Evolutionary conservation across 2,113 vertebrate species (phyloP).

Genomic region (Pheucticus melanocephalus): DNA sequence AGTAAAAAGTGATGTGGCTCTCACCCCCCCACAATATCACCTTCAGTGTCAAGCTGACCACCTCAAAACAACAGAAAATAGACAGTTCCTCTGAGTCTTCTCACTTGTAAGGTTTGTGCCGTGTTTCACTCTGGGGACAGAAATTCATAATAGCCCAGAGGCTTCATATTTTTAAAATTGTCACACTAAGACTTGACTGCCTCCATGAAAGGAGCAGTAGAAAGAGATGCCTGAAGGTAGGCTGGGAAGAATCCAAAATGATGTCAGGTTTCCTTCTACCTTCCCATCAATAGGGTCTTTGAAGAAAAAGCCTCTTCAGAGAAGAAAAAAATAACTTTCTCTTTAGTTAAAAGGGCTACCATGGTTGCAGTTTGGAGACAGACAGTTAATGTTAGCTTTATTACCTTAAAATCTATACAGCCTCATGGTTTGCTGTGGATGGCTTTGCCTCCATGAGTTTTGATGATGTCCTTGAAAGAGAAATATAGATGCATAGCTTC

Average conservation of each 20-base stretch:
- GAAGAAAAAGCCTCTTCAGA: slow-evolving; percentile 42
- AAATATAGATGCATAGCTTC: slow-evolving; percentile 29
- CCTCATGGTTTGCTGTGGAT: not conserved
- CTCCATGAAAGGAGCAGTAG: slow-evolving; percentile 49
- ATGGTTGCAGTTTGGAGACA: slow-evolving; percentile 30
- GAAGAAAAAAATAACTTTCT: slow-evolving; percentile 42
- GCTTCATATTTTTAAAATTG: slow-evolving; percentile 55
- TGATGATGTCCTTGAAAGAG: slow-evolving; percentile 64
- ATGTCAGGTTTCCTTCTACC: slow-evolving; percentile 64
- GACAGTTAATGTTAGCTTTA: not conserved
- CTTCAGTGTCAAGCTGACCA: not conserved
- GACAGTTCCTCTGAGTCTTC: not conserved
- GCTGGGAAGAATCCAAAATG: slow-evolving; percentile 62
- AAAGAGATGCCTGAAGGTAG: slow-evolving; percentile 54
- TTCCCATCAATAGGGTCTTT: slow-evolving; percentile 50
- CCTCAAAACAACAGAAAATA: slow-evolving; percentile 11
- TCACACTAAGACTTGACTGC: slow-evolving; percentile 38
- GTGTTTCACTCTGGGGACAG: slow-evolving; percentile 18
- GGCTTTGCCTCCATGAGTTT: slow-evolving; percentile 33
- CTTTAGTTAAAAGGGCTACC: slow-evolving; percentile 37
- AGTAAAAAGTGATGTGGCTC: not conserved
- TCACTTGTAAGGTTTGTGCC: not conserved
- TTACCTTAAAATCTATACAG: slow-evolving; percentile 48
- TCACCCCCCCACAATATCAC: not conserved
- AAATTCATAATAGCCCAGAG: slow-evolving; percentile 50